phyloP scores from a whole-genome alignment of 92 coral and sea anemone genomes.

The Epizoanthus illoricatus region DNA sequence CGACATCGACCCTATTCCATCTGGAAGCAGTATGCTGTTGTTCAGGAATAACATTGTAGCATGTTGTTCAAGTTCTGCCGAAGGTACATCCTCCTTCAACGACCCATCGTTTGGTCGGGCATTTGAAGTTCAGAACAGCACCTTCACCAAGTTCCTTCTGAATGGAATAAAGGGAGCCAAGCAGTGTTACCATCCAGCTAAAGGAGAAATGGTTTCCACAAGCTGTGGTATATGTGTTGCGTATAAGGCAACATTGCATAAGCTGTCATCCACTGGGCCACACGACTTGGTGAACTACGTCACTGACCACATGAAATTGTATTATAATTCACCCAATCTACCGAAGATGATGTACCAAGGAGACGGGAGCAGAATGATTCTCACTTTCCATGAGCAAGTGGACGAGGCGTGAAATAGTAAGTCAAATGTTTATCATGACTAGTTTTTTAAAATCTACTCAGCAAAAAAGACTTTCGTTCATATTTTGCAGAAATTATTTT shows the following conservation, averaged over 20 bases:
- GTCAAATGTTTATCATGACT: no score
- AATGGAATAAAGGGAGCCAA: not conserved
- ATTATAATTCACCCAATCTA: no score
- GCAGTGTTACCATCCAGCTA: not conserved
- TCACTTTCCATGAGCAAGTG: no score
- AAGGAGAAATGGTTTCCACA: not conserved
- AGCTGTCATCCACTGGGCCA: not conserved
- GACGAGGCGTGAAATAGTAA: no score
- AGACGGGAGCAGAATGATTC: no score
- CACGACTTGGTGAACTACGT: conserved; percentile 16
- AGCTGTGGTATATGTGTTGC: not conserved
- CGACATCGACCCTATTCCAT: no score
- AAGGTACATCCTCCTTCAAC: not conserved
- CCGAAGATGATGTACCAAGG: no score
- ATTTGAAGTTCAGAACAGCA: not conserved
- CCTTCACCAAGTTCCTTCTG: not conserved
- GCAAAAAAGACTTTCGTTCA: no score
- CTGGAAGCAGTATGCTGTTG: no score
- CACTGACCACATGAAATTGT: not conserved
- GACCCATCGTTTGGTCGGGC: not conserved
- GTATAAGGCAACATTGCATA: not conserved
- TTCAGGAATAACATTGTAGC: not conserved
- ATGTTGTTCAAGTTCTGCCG: conserved; percentile 5
- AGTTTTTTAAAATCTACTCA: no score
- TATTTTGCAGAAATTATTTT: no score